Conservation (phyloP, 2,113 vertebrate genomes). For the Apeltes quadracus region DNA sequence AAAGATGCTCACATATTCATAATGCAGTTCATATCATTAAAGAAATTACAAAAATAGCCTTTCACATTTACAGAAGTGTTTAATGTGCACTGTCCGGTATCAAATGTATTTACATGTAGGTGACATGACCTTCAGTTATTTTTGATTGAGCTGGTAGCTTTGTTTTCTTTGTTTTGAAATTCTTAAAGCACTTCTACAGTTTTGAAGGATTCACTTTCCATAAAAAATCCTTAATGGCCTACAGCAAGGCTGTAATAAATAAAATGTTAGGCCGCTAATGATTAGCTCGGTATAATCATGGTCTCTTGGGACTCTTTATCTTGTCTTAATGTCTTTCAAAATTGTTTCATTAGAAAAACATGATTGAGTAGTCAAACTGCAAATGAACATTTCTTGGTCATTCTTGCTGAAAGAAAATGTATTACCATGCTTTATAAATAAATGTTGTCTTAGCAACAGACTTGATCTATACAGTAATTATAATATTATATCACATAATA, state of each 20-base stretch:
- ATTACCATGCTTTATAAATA: conserved; percentile 7
- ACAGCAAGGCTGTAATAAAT: conserved; percentile 30
- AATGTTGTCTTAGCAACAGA: conserved; percentile 10
- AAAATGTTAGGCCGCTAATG: conserved; percentile 27
- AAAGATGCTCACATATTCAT: background rate
- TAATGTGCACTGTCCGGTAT: no score
- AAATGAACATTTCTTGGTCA: conserved; percentile 7
- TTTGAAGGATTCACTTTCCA: conserved; percentile 13
- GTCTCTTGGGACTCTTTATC: conserved; percentile 27
- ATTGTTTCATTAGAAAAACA: conserved; percentile 28
- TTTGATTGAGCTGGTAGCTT: conserved; percentile 17
- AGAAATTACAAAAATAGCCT: no score
- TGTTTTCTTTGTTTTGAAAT: conserved; percentile 26
- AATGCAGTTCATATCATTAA: background rate
- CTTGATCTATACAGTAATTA: background rate
- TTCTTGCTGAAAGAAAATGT: background rate
- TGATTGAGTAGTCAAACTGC: conserved; percentile 25
- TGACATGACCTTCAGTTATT: conserved; percentile 8
- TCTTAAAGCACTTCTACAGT: background rate
- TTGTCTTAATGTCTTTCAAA: conserved; percentile 18
- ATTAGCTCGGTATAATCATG: conserved; percentile 4
- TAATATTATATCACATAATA: background rate
- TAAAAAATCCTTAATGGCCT: conserved; percentile 26
- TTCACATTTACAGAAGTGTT: background rate
- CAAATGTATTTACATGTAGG: background rate